Conservation (phyloP, 2,113 vertebrate genomes). For the Mobula hypostoma region DNA sequence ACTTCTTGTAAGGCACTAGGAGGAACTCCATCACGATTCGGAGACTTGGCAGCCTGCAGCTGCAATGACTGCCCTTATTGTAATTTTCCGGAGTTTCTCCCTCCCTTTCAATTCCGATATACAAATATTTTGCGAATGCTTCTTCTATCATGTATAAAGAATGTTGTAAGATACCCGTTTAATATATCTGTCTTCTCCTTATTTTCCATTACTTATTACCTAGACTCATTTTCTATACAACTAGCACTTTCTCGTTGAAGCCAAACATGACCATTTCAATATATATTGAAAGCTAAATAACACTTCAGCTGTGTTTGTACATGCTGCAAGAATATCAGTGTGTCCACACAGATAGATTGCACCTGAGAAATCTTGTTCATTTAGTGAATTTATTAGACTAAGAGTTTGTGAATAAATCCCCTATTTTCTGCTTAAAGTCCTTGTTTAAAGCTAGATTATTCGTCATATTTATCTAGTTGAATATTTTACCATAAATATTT, state of each 20-base stretch:
- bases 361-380: not conserved
- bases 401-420: not conserved
- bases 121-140: too few relatives aligned
- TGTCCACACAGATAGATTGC: not conserved
- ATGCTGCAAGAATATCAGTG: not conserved
- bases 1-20: too few relatives aligned
- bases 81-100: too few relatives aligned
- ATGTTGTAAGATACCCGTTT: too few relatives aligned
- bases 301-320: not conserved
- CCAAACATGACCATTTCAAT: not conserved
- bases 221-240: too few relatives aligned
- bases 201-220: too few relatives aligned
- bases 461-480: not conserved
- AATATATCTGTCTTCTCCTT: too few relatives aligned
- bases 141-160: too few relatives aligned
- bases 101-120: too few relatives aligned
- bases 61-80: too few relatives aligned
- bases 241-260: not conserved
- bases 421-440: not conserved
- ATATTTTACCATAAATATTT: not conserved
- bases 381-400: not conserved
- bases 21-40: too few relatives aligned
- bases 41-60: too few relatives aligned
- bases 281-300: not conserved
- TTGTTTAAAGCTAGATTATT: not conserved